Evolutionary conservation across 2,797 vertebrate genomes (phyloP).

Genomic region (Sebastes miniatus): DNA sequence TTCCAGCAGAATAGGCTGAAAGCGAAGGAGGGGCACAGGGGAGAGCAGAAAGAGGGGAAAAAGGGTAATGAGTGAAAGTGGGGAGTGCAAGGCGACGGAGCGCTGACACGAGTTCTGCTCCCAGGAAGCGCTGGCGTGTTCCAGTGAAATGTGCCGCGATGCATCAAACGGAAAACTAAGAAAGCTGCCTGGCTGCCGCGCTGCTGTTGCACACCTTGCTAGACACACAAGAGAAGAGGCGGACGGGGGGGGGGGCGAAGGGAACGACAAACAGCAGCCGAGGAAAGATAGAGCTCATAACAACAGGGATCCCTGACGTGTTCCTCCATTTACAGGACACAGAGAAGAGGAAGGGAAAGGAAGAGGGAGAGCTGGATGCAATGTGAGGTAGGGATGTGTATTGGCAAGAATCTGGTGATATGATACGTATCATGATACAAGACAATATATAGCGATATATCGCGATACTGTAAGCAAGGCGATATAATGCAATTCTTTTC

Average conservation of each 20-base stretch:
- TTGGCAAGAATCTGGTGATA: no score
- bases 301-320: conserved; percentile 46
- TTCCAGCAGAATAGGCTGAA: conserved; percentile 58
- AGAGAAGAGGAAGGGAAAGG: not conserved
- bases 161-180: conserved; percentile 53
- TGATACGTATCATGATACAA: no score
- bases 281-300: conserved; percentile 46
- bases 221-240: conserved; percentile 14
- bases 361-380: not conserved
- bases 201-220: conserved; percentile 40
- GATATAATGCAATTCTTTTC: no score
- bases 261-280: conserved; percentile 25
- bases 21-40: conserved; percentile 31
- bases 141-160: conserved; percentile 55
- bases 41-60: conserved; percentile 33
- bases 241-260: not conserved
- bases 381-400: not conserved
- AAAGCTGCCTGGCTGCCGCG: conserved; percentile 27
- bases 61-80: conserved; percentile 51
- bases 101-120: conserved; percentile 50
- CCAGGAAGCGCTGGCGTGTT: conserved; percentile 32
- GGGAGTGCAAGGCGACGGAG: conserved; percentile 25
- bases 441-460: no score
- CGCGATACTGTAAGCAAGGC: no score
- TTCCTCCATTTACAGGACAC: conserved; percentile 54